phyloP scores from a whole-genome alignment of 2,888 invertebrate genomes.

The Caenorhabditis panamensis region DNA sequence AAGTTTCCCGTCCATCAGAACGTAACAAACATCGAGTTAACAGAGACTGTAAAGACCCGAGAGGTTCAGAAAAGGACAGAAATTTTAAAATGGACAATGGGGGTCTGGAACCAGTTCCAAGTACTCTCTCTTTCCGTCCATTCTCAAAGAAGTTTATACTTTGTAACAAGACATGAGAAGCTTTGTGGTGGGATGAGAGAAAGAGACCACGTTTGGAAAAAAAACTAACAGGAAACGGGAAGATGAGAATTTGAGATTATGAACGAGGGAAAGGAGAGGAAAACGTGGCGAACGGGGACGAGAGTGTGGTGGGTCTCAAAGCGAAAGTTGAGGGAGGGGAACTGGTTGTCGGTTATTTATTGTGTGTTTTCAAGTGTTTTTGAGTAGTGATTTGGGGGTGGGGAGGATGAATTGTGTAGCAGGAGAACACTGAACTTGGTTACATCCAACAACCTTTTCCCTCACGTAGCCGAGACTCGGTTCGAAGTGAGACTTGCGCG shows the following conservation, averaged over 20 bases:
- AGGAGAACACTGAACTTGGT: too few species aligned
- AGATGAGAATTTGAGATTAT: not conserved
- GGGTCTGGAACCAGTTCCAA: conserved; percentile 25
- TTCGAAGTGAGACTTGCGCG: too few species aligned
- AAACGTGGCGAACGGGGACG: conserved; percentile 14
- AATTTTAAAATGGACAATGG: too few species aligned
- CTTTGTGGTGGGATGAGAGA: too few species aligned
- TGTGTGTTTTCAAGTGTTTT: too few species aligned
- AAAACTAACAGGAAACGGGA: conserved; percentile 10
- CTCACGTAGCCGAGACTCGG: too few species aligned
- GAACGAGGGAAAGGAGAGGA: not conserved
- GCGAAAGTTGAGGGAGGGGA: not conserved
- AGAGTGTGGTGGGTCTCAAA: not conserved
- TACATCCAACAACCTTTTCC: too few species aligned
- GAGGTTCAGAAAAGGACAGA: too few species aligned
- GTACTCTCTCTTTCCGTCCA: not conserved
- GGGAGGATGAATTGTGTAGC: too few species aligned
- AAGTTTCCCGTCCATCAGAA: not conserved
- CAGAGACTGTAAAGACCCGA: too few species aligned
- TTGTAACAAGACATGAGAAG: conserved; percentile 16
- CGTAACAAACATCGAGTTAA: not conserved
- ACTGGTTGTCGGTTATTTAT: not conserved
- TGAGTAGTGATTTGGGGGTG: too few species aligned
- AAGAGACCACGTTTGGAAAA: too few species aligned
- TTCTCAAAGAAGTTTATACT: conserved; percentile 3